Evolutionary conservation across 2,797 vertebrate genomes (phyloP), one percentile per base, ranked within the genome.

Genomic region (Pangasius larnaudii): DNA sequence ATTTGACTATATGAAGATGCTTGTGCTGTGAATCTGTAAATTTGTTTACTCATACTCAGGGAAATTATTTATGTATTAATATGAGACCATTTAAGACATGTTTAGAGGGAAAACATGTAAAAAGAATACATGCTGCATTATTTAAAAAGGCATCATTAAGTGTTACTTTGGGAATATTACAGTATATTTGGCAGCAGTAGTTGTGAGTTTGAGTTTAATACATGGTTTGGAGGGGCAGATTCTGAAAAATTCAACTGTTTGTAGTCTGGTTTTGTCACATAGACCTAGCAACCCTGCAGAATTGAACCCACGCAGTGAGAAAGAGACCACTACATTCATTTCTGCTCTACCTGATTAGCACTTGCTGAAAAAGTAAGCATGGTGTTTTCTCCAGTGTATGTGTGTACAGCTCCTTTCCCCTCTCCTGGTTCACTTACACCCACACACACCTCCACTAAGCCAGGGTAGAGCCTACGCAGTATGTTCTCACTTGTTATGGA

Each of bases 401-500:
- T 79, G 53, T 59, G 58, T 82, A 30, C 81, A 75, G 67, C 53
- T 67, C 36, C 74, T 90, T 86, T 88, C 67, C 75, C 33, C 63
- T 65, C 74, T 56, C 74, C 71, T 72, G 74, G 61, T 71, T 56
- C 82, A 84, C 71, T 74, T 59, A 84, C 87, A 82, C 79, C 51
- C 86, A 61, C 79, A 63, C 86, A 87, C 58, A 63, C 42, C 49
- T 69, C 81, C 86, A 51, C 58, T 49, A 65, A 86, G 69, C 56
- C 86, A 79, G 36, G 49, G 49, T n/a, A 49, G 69, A 71, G 58
- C 75, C 67, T 69, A 65, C 53, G 46, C 85, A 84, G 79, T 51
- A 84, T 85, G 61, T 77, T 89, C 86, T 89, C 42, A 56, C 80
- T 89, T 86, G 84, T 88, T 84, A 89, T 61, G 39, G 53, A 83